Conservation (phyloP, 2,888 invertebrate genomes). For the Ectemnius continuus region DNA sequence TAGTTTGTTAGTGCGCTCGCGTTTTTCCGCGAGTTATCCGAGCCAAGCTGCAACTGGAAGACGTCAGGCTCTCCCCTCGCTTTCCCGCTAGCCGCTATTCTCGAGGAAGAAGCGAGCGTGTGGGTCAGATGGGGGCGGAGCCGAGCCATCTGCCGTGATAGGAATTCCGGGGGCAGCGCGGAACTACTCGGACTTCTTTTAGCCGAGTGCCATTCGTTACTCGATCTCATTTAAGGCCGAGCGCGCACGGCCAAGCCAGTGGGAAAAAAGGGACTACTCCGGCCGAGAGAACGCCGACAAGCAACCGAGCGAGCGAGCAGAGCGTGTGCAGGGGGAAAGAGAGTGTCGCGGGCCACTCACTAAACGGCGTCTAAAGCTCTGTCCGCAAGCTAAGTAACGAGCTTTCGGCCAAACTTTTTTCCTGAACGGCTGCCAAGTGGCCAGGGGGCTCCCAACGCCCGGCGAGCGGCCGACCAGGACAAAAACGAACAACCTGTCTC, state of each 20-base stretch:
- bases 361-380: conserved; percentile 69
- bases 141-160: neutral
- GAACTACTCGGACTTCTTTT: conserved; percentile 32
- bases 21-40: too few relatives aligned
- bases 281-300: neutral
- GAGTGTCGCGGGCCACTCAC: conserved; percentile 57
- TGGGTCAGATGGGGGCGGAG: too few relatives aligned
- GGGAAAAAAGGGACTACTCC: neutral
- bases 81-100: too few relatives aligned
- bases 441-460: conserved; percentile 52
- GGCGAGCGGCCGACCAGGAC: conserved; percentile 21
- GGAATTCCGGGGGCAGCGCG: conserved; percentile 10
- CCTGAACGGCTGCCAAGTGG: conserved; percentile 71
- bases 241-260: conserved; percentile 20
- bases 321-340: conserved; percentile 11
- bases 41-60: too few relatives aligned
- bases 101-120: too few relatives aligned
- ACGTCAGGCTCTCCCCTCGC: too few relatives aligned
- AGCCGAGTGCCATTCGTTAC: conserved; percentile 46
- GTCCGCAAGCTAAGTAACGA: conserved; percentile 71
- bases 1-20: too few relatives aligned
- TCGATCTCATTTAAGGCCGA: conserved; percentile 40
- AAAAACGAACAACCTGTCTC: conserved; percentile 46
- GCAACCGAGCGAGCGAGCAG: conserved; percentile 33
- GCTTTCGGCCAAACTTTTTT: conserved; percentile 69